These are phyloP conservation scores for Decapterus maruadsi DNA, from an alignment of 2,797 vertebrate genomes.

Conservation along the genomic window DNA sequence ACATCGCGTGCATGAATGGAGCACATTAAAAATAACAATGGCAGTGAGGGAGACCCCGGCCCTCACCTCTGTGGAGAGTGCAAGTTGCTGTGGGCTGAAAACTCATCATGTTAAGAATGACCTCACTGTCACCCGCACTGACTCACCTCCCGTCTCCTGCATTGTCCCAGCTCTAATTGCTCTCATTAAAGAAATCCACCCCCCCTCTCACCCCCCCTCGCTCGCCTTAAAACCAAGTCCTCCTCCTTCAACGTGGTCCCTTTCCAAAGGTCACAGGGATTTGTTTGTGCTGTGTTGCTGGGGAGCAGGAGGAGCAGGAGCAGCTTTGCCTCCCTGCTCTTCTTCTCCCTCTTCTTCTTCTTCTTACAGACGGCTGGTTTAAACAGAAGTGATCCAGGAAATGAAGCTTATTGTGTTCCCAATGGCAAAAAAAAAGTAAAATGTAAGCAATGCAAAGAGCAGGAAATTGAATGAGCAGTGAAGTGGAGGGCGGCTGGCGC, in stretches of 20 bases:
- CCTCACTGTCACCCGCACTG: constrained; percentile 11
- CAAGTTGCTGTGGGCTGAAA: background rate
- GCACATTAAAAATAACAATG: background rate
- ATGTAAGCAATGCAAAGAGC: constrained; percentile 49
- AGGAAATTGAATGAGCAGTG: constrained; percentile 49
- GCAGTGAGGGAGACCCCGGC: background rate
- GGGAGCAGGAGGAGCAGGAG: background rate
- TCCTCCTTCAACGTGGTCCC: background rate
- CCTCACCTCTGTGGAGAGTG: background rate
- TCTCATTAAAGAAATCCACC: constrained; percentile 29
- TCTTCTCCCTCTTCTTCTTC: background rate
- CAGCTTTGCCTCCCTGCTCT: background rate
- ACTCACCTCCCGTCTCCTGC: constrained; percentile 12
- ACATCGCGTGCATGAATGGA: background rate
- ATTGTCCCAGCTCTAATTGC: constrained; percentile 26
- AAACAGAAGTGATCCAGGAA: constrained; percentile 58
- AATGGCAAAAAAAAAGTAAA: constrained; percentile 29
- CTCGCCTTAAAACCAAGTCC: background rate
- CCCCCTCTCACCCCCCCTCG: background rate
- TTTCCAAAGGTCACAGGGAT: constrained; percentile 23
- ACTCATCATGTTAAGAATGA: constrained; percentile 27
- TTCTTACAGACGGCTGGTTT: constrained; percentile 30
- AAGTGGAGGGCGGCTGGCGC: constrained; percentile 8
- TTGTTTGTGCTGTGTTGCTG: constrained; percentile 20
- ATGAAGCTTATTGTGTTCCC: constrained; percentile 28